phyloP scores from a whole-genome alignment of 2,888 invertebrate species.

The Tachina fera region DNA sequence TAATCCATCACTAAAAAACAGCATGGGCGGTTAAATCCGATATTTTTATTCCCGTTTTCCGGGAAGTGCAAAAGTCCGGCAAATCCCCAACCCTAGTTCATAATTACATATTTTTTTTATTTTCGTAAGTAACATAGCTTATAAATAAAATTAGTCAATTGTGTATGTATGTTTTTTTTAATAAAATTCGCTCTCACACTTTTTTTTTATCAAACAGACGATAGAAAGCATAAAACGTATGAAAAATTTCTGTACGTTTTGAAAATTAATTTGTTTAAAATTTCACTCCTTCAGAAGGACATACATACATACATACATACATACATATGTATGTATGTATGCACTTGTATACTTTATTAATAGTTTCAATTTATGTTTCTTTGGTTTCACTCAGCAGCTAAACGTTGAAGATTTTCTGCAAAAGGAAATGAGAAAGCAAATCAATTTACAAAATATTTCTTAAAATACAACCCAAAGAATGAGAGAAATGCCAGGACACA shows the following conservation, averaged over 20 bases:
- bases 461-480: slow-evolving; percentile 1
- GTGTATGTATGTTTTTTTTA: no score
- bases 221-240: not conserved
- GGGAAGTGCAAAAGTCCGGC: no score
- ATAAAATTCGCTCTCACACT: no score
- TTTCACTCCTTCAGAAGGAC: not conserved
- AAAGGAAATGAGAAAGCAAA: slow-evolving; percentile 48
- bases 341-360: not conserved
- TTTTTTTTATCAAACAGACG: no score
- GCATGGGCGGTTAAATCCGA: no score
- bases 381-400: not conserved
- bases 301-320: no score
- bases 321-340: no score
- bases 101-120: not conserved
- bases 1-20: no score
- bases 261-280: not conserved
- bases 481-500: slow-evolving; percentile 26
- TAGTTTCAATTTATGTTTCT: not conserved
- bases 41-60: no score
- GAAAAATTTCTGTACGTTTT: not conserved
- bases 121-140: not conserved
- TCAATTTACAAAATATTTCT: slow-evolving; percentile 51
- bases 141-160: not conserved
- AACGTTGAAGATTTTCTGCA: not conserved
- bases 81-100: no score